These are phyloP conservation scores for Thyatira batis DNA, from an alignment of 2,888 invertebrate species.

Conservation along the genomic window DNA sequence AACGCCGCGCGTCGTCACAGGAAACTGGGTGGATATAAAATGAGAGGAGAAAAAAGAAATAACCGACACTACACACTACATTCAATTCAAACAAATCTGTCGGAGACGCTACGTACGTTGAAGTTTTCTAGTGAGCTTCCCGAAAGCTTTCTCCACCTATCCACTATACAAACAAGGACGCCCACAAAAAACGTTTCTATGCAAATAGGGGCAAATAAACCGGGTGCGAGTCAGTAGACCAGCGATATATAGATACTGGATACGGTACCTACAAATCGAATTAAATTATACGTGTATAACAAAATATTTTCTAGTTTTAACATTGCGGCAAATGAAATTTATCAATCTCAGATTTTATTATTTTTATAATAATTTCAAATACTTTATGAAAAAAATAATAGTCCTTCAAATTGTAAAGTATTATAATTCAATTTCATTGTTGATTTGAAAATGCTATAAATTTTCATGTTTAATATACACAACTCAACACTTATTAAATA, in stretches of 20 bases:
- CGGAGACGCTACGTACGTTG: slow-evolving; percentile 49
- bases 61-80: slow-evolving; percentile 44
- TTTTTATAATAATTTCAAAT: too few relatives aligned
- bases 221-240: slow-evolving; percentile 61
- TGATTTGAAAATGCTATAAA: too few relatives aligned
- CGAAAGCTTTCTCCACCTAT: slow-evolving; percentile 74
- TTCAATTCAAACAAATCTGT: slow-evolving; percentile 73
- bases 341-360: too few relatives aligned
- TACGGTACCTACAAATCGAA: not conserved
- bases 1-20: slow-evolving; percentile 16
- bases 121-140: slow-evolving; percentile 53
- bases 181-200: slow-evolving; percentile 82
- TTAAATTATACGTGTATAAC: not conserved
- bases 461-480: too few relatives aligned
- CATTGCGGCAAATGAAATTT: too few relatives aligned
- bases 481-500: too few relatives aligned
- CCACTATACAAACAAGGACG: slow-evolving; percentile 78
- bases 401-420: too few relatives aligned
- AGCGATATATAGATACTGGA: slow-evolving; percentile 38
- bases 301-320: not conserved
- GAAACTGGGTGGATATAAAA: slow-evolving; percentile 31
- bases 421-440: too few relatives aligned
- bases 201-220: slow-evolving; percentile 81
- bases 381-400: too few relatives aligned
- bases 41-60: slow-evolving; percentile 13